Conservation (phyloP, 1,140 invertebrate genomes). For the Drosophila nigromelanica region DNA sequence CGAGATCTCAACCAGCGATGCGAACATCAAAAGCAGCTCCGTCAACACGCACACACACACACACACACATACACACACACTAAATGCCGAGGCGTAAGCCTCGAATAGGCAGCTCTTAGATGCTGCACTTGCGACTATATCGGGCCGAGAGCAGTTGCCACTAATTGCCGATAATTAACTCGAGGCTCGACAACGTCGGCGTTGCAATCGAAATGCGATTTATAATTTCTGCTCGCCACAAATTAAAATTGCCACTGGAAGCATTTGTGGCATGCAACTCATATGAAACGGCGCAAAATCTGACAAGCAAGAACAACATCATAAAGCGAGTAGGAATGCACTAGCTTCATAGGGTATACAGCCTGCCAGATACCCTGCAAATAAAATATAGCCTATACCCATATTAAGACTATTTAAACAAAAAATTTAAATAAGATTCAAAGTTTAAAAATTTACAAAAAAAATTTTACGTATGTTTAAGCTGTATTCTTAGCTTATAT, state of each 20-base stretch:
- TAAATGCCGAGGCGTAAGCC: constrained; percentile 51
- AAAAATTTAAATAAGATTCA: too few relatives aligned
- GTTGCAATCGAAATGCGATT: constrained; percentile 60
- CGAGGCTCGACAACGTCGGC: constrained; percentile 30
- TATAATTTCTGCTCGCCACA: constrained; percentile 78
- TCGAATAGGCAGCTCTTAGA: constrained; percentile 10
- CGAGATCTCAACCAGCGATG: constrained; percentile 46
- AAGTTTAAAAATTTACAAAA: too few relatives aligned
- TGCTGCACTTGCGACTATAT: neutral
- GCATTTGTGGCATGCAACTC: constrained; percentile 65
- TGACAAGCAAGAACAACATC: constrained; percentile 70
- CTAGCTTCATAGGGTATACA: constrained; percentile 13
- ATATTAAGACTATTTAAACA: neutral
- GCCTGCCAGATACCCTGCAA: neutral
- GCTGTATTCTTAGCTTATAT: too few relatives aligned
- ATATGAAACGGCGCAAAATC: constrained; percentile 62
- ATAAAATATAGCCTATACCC: neutral
- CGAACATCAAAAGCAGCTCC: constrained; percentile 15
- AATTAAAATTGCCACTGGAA: constrained; percentile 76
- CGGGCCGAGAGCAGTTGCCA: constrained; percentile 35
- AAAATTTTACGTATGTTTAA: too few relatives aligned
- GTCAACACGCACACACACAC: constrained; percentile 8
- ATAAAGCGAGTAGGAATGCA: constrained; percentile 62
- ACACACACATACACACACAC: neutral
- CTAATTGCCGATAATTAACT: constrained; percentile 77